phyloP scores from a whole-genome alignment of 2,113 vertebrate species.

The human (Homo sapiens) region DNA sequence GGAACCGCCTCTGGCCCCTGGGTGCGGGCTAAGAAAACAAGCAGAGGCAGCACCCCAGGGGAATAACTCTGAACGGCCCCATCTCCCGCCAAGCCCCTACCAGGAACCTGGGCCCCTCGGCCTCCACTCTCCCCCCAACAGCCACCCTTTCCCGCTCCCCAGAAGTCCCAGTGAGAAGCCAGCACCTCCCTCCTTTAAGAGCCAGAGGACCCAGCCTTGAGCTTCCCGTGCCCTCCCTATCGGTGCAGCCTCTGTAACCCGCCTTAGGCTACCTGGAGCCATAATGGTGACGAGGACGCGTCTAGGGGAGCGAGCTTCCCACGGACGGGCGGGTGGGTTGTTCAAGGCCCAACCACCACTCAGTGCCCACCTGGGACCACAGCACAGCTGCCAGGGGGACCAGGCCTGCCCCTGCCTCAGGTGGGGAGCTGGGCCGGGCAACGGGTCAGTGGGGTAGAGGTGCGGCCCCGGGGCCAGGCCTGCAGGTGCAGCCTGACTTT shows the following conservation, averaged over 20 bases:
- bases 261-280: background rate
- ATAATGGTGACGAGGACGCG: background rate
- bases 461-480: background rate
- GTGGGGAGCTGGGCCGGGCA: background rate
- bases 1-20: background rate
- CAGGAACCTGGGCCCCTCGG: background rate
- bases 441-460: background rate
- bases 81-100: background rate
- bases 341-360: background rate
- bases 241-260: too few relatives aligned
- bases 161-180: background rate
- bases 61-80: background rate
- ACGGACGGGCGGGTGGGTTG: background rate
- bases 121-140: background rate
- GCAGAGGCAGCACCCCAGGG: accelerated
- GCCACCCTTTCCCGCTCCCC: background rate
- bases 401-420: background rate
- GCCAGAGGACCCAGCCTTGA: background rate
- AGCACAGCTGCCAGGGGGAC: too few relatives aligned
- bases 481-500: too few relatives aligned
- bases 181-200: background rate
- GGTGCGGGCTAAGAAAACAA: background rate
- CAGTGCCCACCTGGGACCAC: background rate
- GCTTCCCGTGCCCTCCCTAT: background rate
- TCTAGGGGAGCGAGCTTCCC: background rate